A percentile compares a stretch with the other conserved stretches of the same genome.
Conservation (phyloP, 2,888 invertebrate species). For the Lumbricus terrestris region DNA sequence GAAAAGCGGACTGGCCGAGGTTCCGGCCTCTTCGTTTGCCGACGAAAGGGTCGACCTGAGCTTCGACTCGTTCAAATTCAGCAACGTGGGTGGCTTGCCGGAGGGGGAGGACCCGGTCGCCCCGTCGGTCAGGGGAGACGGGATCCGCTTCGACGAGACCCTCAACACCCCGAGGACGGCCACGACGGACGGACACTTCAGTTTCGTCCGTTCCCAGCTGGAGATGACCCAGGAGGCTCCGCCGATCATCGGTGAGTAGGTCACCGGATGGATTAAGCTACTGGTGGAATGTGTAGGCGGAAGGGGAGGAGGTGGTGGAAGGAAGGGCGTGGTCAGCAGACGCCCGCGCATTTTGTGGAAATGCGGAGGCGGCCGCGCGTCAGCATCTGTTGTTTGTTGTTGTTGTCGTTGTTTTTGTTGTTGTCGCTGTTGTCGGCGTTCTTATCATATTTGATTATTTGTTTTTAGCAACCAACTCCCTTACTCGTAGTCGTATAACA, state of each 20-base stretch:
- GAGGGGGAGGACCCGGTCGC: constrained; percentile 61
- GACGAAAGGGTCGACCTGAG: constrained; percentile 65
- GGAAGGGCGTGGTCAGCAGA: neutral
- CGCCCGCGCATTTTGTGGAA: neutral
- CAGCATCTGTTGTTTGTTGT: neutral
- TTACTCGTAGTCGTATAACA: neutral
- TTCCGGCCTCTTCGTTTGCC: neutral
- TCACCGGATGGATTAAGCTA: neutral
- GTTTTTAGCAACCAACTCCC: neutral
- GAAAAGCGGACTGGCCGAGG: neutral
- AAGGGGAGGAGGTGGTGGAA: neutral
- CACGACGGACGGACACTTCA: constrained; percentile 76
- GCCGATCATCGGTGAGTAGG: constrained; percentile 85
- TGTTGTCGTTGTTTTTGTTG: neutral
- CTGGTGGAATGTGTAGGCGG: neutral
- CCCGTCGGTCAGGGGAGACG: neutral
- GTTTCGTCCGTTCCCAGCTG: constrained; percentile 76
- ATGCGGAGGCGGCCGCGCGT: neutral
- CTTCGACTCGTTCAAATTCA: constrained; percentile 67
- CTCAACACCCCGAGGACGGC: constrained; percentile 94
- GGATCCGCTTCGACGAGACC: constrained; percentile 64
- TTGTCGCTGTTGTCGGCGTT: neutral
- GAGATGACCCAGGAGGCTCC: constrained; percentile 71
- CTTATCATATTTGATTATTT: neutral
- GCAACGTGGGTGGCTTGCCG: constrained; percentile 56